These are phyloP conservation scores for Bombus balteatus DNA, from an alignment of 1,140 invertebrate species.

Conservation along the genomic window DNA sequence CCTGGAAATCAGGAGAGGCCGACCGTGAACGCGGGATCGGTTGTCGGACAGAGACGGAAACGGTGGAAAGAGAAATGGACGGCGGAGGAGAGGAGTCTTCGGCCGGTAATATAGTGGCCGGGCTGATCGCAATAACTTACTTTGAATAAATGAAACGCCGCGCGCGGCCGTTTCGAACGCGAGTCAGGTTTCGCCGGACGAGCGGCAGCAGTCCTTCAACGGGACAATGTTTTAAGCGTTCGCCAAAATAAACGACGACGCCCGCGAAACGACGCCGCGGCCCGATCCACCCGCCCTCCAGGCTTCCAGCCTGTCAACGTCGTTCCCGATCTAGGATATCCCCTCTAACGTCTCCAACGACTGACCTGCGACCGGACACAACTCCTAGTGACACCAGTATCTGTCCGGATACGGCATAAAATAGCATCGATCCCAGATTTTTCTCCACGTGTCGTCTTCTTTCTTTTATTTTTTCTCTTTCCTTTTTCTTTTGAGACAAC, in stretches of 20 bases:
- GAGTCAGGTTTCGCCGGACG: constrained; percentile 69
- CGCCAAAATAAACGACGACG: constrained; percentile 64
- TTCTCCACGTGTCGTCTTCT: not conserved
- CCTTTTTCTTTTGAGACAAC: not conserved
- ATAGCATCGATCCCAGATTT: not conserved
- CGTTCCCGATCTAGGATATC: constrained; percentile 51
- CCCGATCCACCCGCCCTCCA: constrained; percentile 28
- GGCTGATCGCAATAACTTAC: constrained; percentile 73
- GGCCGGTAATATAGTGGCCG: constrained; percentile 69
- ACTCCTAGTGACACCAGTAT: constrained; percentile 1
- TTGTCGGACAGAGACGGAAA: constrained; percentile 52
- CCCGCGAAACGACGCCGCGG: constrained; percentile 27
- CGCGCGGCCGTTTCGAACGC: constrained; percentile 62
- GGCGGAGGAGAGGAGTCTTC: constrained; percentile 63
- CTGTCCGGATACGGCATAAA: not conserved
- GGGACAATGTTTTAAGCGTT: constrained; percentile 70
- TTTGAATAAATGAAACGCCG: constrained; percentile 75
- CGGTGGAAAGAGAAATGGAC: constrained; percentile 66
- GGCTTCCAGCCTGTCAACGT: constrained; percentile 49
- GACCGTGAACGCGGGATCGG: constrained; percentile 21
- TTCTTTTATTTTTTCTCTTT: not conserved
- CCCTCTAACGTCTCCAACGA: constrained; percentile 21
- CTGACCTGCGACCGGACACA: not conserved
- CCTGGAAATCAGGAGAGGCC: constrained; percentile 67
- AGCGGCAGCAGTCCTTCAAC: constrained; percentile 70